These are phyloP conservation scores for Petrocephalus zakoni DNA, from an alignment of 2,113 vertebrate species.

Conservation along the genomic window DNA sequence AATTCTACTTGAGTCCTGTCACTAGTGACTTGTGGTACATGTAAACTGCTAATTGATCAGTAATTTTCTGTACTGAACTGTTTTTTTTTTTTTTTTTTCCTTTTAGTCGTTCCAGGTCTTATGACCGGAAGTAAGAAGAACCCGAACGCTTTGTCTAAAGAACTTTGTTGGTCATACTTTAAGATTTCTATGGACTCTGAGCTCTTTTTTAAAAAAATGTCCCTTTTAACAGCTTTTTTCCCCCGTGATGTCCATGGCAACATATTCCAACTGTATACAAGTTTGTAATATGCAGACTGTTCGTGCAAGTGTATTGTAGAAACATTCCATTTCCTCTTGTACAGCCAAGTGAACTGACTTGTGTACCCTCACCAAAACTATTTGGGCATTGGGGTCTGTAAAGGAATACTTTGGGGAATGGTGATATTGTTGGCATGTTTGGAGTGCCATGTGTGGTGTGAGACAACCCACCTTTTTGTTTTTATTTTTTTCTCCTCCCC, in stretches of 20 bases:
- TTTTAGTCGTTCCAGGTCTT: constrained; percentile 84
- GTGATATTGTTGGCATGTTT: not conserved
- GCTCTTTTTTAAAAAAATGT: constrained; percentile 62
- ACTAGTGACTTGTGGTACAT: not conserved
- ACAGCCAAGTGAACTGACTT: not conserved
- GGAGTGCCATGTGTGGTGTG: not conserved
- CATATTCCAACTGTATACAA: not conserved
- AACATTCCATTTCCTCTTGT: not conserved
- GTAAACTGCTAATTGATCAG: not conserved
- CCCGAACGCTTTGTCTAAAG: constrained; percentile 26
- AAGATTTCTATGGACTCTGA: constrained; percentile 22
- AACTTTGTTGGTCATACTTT: constrained; percentile 43
- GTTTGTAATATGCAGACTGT: not conserved
- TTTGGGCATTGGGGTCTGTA: not conserved
- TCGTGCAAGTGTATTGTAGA: not conserved
- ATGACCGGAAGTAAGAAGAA: constrained; percentile 78
- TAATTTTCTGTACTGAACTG: not conserved
- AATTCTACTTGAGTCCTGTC: not conserved
- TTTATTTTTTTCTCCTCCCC: not conserved
- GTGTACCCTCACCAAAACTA: not conserved
- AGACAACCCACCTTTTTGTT: not conserved
- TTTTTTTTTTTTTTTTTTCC: constrained; percentile 32
- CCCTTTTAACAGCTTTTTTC: constrained; percentile 64
- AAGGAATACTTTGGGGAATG: not conserved
- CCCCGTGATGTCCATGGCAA: constrained; percentile 53